Conservation (phyloP, 2,113 vertebrate species). For the Alethe diademata region DNA sequence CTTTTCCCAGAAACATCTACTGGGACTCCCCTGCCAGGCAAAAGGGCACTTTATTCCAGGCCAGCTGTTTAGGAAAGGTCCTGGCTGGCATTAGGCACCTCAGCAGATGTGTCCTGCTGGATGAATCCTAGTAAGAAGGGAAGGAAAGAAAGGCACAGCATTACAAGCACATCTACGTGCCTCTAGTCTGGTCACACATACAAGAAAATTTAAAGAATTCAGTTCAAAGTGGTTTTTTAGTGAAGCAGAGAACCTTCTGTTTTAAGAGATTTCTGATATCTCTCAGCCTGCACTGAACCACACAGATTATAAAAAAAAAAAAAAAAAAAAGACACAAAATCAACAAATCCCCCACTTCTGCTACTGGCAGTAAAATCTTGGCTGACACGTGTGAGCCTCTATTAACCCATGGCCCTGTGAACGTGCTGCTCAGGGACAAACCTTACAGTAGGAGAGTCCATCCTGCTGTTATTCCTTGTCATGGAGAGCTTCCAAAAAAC, state of each 20-base stretch:
- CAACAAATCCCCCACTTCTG: background rate
- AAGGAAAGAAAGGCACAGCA: background rate
- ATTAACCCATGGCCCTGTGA: background rate
- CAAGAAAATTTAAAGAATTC: background rate
- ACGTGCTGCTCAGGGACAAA: background rate
- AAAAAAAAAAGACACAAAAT: background rate
- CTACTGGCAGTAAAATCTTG: background rate
- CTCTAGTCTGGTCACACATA: rapidly evolving
- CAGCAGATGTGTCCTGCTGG: background rate
- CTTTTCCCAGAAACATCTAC: background rate
- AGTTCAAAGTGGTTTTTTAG: background rate
- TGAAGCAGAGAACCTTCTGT: background rate
- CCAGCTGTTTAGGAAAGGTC: background rate
- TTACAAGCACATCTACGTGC: background rate
- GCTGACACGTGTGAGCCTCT: background rate
- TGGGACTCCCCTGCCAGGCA: background rate
- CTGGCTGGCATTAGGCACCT: background rate
- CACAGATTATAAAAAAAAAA: background rate
- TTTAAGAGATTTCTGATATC: background rate
- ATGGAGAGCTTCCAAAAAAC: background rate
- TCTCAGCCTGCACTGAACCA: background rate
- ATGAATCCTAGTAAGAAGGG: background rate
- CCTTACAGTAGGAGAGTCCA: constrained; percentile 13
- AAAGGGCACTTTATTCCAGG: background rate
- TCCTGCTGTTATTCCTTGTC: constrained; percentile 39